These are phyloP conservation scores for Brachycybe producta DNA, from an alignment of 2,888 invertebrate species.

Conservation along the genomic window DNA sequence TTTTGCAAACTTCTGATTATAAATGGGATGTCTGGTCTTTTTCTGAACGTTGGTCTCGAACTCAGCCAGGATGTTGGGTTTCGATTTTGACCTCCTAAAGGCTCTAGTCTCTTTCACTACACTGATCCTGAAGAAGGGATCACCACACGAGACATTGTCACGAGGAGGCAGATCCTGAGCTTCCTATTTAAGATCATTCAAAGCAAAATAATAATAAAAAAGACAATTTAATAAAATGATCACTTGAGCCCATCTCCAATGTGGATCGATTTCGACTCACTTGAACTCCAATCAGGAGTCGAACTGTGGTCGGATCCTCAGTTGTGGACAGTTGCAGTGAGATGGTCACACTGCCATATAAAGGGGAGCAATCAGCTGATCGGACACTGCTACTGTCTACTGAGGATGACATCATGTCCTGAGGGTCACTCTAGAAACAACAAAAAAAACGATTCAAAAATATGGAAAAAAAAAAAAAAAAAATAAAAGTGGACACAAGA, in stretches of 20 bases:
- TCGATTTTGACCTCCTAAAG: slow-evolving; percentile 8
- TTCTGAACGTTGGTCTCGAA: slow-evolving; percentile 11
- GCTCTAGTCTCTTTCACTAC: slow-evolving; percentile 5
- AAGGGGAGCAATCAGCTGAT: slow-evolving; percentile 12
- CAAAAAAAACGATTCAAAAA: neutral
- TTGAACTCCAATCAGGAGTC: slow-evolving; percentile 5
- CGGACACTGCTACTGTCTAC: slow-evolving; percentile 11
- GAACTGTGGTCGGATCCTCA: neutral
- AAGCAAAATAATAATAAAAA: neutral
- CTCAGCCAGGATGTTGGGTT: slow-evolving; percentile 6
- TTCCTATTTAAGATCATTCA: slow-evolving; percentile 9
- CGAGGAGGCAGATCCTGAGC: slow-evolving; percentile 14
- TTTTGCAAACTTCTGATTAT: slow-evolving; percentile 8
- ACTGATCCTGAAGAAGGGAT: slow-evolving; percentile 10
- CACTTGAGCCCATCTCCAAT: too few relatives aligned
- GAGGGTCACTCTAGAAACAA: slow-evolving; percentile 15
- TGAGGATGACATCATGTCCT: slow-evolving; percentile 1
- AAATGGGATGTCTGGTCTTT: slow-evolving; percentile 11
- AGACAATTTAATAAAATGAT: neutral
- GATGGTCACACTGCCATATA: slow-evolving; percentile 11
- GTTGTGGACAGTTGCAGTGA: slow-evolving; percentile 1
- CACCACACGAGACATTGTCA: slow-evolving; percentile 10
- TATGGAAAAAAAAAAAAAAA: neutral
- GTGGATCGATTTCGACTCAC: too few relatives aligned
- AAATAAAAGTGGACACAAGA: neutral